Conservation (phyloP, 1,140 invertebrate species). For the Penaeus vannamei region DNA sequence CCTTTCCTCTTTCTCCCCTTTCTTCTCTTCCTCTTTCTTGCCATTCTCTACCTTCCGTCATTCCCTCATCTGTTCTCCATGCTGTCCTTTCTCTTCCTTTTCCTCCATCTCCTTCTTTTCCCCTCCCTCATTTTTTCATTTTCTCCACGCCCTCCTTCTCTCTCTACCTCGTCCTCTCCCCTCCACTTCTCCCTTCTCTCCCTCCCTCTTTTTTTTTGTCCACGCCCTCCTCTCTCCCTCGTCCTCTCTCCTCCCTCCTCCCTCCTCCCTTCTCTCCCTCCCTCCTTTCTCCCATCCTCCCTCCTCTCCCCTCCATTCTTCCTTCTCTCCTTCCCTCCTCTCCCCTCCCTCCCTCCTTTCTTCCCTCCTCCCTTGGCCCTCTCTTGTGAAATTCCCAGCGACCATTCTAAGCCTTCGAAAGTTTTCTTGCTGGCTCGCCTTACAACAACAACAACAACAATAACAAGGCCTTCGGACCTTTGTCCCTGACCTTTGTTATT, state of each 20-base stretch:
- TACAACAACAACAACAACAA: too few relatives aligned
- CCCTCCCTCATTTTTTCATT: neutral
- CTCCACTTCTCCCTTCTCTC: neutral
- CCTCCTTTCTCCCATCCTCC: too few relatives aligned
- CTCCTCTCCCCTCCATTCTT: neutral
- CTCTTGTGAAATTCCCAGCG: neutral
- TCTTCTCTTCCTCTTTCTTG: neutral
- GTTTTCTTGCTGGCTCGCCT: too few relatives aligned
- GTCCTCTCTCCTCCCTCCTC: neutral
- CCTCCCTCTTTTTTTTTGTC: conserved; percentile 5
- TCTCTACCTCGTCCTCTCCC: neutral
- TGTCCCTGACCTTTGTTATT: too few relatives aligned
- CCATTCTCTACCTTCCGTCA: neutral
- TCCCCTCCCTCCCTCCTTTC: conserved; percentile 10
- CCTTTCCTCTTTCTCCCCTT: neutral
- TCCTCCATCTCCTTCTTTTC: neutral
- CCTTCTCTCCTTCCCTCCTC: neutral
- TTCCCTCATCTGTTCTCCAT: neutral
- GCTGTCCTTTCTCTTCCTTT: neutral
- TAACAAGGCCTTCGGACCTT: too few relatives aligned
- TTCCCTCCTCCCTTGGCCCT: neutral
- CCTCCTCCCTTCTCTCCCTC: conserved; percentile 12
- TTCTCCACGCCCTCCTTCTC: conserved; percentile 1
- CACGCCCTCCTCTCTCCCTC: neutral
- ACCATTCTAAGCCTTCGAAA: too few relatives aligned